A percentile compares a stretch with the other conserved stretches of the same genome.
These are phyloP conservation scores for Embiotoca jacksoni DNA, from an alignment of 2,113 vertebrate species.

Conservation along the genomic window DNA sequence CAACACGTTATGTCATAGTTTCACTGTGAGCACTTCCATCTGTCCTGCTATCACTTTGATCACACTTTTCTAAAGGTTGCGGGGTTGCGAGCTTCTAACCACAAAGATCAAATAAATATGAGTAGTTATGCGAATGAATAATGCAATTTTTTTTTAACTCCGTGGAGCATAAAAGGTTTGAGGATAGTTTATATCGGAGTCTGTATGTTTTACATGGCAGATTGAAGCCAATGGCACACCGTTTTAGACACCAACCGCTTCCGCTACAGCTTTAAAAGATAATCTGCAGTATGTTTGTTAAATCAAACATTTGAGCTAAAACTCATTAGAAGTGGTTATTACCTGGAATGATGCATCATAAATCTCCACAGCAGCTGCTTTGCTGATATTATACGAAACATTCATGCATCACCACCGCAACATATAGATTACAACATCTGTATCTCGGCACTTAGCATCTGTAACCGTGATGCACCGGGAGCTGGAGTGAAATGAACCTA, in stretches of 20 bases:
- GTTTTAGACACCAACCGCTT: not conserved
- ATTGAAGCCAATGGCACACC: not conserved
- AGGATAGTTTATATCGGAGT: not conserved
- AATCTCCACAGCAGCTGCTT: constrained; percentile 13
- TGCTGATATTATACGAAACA: not conserved
- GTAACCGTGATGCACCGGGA: not conserved
- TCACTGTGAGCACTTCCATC: too few relatives aligned
- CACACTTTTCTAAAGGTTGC: not conserved
- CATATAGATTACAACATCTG: not conserved
- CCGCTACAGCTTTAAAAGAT: not conserved
- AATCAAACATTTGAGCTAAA: not conserved
- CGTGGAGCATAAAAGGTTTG: not conserved
- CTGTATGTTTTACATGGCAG: not conserved
- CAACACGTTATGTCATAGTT: too few relatives aligned
- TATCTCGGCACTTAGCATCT: not conserved
- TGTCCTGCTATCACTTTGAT: not conserved
- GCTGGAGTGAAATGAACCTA: not conserved
- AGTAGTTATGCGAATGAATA: not conserved
- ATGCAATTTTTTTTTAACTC: not conserved
- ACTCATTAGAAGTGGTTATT: constrained; percentile 9
- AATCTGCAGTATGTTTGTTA: not conserved
- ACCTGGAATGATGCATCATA: constrained; percentile 2
- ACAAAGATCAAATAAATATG: too few relatives aligned
- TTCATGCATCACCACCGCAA: not conserved
- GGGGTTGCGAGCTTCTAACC: not conserved